phyloP scores from a whole-genome alignment of 2,888 invertebrate species.

The Habroteleia sp. region DNA sequence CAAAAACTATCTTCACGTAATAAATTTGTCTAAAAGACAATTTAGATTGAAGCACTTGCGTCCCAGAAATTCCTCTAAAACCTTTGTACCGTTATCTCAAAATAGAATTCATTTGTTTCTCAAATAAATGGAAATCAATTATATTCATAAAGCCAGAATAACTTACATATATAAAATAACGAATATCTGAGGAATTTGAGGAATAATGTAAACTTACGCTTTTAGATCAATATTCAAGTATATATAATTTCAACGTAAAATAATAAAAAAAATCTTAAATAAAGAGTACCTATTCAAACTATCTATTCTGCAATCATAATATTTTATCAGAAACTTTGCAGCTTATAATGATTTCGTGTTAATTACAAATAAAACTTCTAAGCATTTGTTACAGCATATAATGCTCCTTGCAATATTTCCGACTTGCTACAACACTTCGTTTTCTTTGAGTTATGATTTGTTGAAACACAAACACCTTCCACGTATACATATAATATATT shows the following conservation, averaged over 20 bases:
- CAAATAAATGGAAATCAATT: not conserved
- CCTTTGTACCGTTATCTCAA: constrained; percentile 14
- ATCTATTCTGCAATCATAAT: no score
- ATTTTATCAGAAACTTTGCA: constrained; percentile 1
- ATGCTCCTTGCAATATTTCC: not conserved
- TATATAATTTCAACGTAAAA: not conserved
- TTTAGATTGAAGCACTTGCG: constrained; percentile 21
- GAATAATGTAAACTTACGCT: not conserved
- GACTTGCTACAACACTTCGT: not conserved
- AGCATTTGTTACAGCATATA: constrained; percentile 35
- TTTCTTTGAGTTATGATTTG: not conserved
- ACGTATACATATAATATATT: no score
- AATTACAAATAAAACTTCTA: constrained; percentile 27
- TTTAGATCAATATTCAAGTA: not conserved
- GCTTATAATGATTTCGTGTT: constrained; percentile 6
- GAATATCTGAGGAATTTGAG: no score
- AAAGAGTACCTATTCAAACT: not conserved
- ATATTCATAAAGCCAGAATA: not conserved
- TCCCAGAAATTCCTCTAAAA: constrained; percentile 15
- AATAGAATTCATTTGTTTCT: not conserved
- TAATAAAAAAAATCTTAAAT: not conserved
- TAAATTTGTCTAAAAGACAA: not conserved
- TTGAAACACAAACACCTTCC: not conserved
- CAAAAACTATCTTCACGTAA: constrained; percentile 1
- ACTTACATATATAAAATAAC: no score